phyloP scores from a whole-genome alignment of 2,113 vertebrate species.

The Amazona vittata region DNA sequence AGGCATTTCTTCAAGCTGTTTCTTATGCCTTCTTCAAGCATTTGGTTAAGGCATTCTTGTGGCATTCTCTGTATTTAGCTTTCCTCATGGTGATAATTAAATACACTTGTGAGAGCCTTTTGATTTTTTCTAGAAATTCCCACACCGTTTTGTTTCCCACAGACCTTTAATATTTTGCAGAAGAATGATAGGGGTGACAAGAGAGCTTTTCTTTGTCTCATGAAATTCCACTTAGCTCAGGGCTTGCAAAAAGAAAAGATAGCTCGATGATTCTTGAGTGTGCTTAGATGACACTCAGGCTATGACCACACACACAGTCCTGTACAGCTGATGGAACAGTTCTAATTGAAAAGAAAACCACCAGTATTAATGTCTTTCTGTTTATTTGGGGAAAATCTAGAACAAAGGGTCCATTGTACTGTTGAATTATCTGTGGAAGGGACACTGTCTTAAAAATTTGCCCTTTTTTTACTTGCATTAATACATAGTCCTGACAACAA shows the following conservation, averaged over 20 bases:
- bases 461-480: not conserved
- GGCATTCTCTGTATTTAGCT: not conserved
- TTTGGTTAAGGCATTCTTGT: not conserved
- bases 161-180: not conserved
- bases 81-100: not conserved
- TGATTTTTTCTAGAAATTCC: not conserved
- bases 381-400: not conserved
- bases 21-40: not conserved
- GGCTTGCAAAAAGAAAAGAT: not conserved
- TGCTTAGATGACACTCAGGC: not conserved
- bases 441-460: not conserved
- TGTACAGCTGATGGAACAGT: not conserved
- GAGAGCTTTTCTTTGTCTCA: not conserved
- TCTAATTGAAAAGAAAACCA: not conserved
- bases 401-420: not conserved
- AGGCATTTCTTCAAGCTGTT: not conserved
- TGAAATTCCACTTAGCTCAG: not conserved
- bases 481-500: not conserved
- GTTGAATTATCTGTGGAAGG: not conserved
- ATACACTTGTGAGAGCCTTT: not conserved
- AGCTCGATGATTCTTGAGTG: not conserved
- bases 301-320: not conserved
- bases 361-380: not conserved
- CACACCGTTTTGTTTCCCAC: not conserved
- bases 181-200: not conserved